Conservation (phyloP, 2,888 invertebrate genomes). For the Candidula unifasciata region DNA sequence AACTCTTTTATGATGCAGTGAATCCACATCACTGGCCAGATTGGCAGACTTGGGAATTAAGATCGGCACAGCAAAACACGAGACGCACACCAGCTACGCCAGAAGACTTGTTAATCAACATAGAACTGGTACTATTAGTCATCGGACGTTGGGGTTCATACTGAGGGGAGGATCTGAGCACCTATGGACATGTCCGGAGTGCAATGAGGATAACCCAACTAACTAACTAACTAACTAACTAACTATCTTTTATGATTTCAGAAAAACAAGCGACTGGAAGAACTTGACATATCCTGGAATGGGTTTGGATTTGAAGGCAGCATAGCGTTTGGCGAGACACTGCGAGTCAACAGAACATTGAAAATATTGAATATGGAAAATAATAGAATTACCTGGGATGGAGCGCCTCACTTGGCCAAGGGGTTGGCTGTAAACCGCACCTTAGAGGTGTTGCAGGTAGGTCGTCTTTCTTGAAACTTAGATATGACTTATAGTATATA, state of each 20-base stretch:
- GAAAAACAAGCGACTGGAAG: conserved; percentile 62
- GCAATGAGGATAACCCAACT: too few species aligned
- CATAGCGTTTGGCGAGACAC: conserved; percentile 70
- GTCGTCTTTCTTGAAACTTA: neutral
- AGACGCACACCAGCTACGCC: too few species aligned
- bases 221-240: too few species aligned
- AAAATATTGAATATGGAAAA: conserved; percentile 71
- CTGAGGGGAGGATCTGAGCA: too few species aligned
- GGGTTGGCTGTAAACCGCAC: conserved; percentile 70
- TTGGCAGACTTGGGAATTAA: too few species aligned
- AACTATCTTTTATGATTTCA: conserved; percentile 44
- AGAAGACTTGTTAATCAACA: too few species aligned
- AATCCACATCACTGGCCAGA: too few species aligned
- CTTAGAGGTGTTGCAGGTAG: conserved; percentile 73
- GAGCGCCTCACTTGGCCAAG: conserved; percentile 69
- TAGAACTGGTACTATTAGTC: too few species aligned
- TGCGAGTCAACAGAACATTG: conserved; percentile 69
- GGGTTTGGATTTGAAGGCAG: conserved; percentile 75
- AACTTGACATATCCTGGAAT: conserved; percentile 74
- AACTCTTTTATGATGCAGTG: too few species aligned
- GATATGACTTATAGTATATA: neutral
- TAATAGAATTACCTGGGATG: conserved; percentile 76
- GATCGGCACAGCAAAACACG: too few species aligned
- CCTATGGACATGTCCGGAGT: too few species aligned
- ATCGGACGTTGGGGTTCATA: too few species aligned